These are phyloP conservation scores for Rhamnusium bicolor DNA, from an alignment of 2,888 invertebrate species.

Conservation along the genomic window DNA sequence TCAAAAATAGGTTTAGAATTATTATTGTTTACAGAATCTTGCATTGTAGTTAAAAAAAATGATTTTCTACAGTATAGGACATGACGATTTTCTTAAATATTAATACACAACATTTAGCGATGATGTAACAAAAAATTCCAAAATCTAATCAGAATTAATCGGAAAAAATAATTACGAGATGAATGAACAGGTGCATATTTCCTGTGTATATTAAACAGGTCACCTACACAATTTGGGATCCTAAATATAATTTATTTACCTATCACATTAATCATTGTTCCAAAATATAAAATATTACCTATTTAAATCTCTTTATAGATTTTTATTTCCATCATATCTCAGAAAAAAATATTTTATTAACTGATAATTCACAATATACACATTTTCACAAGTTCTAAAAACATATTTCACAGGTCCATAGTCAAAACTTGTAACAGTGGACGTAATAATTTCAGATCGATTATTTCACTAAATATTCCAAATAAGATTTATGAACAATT, in stretches of 20 bases:
- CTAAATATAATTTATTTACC: neutral
- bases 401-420: too few species aligned
- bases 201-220: neutral
- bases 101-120: neutral
- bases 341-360: too few species aligned
- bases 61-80: neutral
- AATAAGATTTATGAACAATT: too few species aligned
- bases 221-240: neutral
- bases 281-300: neutral
- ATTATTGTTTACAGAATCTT: too few species aligned
- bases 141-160: neutral
- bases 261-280: neutral
- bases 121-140: neutral
- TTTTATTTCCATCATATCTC: too few species aligned
- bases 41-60: too few species aligned
- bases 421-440: too few species aligned
- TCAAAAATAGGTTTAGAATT: too few species aligned
- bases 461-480: too few species aligned
- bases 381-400: too few species aligned
- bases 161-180: neutral
- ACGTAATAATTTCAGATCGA: too few species aligned
- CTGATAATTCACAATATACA: too few species aligned
- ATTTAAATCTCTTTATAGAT: neutral
- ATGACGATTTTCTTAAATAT: neutral
- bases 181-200: neutral